These are phyloP conservation scores for Casuarius casuarius DNA, from an alignment of 2,113 vertebrate species.

Conservation along the genomic window DNA sequence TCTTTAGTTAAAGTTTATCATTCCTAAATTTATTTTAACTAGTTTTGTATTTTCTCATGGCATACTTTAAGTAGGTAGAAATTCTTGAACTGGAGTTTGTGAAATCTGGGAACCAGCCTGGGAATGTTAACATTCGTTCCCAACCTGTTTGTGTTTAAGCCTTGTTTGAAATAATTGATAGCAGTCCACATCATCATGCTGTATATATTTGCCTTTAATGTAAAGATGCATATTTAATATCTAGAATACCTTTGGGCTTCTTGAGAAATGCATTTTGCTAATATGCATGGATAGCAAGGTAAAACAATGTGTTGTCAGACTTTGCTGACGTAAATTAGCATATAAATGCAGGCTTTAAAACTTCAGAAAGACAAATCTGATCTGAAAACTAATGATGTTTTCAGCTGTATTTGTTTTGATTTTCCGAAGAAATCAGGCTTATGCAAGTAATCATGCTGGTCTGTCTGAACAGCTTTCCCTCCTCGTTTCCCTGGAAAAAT, in stretches of 20 bases:
- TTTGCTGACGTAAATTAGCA: not conserved
- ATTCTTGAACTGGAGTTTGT: not conserved
- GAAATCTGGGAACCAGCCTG: not conserved
- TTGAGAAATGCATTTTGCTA: not conserved
- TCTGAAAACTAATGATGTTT: not conserved
- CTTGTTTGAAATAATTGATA: not conserved
- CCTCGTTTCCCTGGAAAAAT: no score
- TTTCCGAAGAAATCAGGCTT: not conserved
- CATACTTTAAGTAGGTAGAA: not conserved
- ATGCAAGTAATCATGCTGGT: not conserved
- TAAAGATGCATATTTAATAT: not conserved
- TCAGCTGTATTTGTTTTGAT: not conserved
- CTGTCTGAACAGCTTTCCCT: not conserved
- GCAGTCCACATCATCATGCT: not conserved
- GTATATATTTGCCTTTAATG: not conserved
- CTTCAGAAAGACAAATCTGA: not conserved
- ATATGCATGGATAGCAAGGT: not conserved
- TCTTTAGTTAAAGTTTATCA: not conserved
- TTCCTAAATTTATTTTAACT: not conserved
- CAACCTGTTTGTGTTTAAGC: not conserved
- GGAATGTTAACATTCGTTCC: not conserved
- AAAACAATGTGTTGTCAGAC: not conserved
- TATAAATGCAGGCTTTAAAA: not conserved
- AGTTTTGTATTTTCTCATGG: not conserved
- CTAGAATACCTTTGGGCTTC: not conserved